phyloP scores from a whole-genome alignment of 2,888 invertebrate genomes.

The Perdita meconis region DNA sequence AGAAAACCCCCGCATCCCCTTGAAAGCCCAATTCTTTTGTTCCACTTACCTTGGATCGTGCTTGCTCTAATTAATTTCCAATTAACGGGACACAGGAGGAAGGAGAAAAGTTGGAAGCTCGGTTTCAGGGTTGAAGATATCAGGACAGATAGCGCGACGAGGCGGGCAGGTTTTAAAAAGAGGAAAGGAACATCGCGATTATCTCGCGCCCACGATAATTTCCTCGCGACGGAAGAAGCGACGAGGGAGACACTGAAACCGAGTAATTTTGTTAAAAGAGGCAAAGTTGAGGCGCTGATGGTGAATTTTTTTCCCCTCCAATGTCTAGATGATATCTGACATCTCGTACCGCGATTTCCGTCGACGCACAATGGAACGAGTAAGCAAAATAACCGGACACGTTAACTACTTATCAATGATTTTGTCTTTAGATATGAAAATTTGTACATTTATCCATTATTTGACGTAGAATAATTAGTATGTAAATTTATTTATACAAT shows the following conservation, averaged over 20 bases:
- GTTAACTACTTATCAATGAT: not conserved
- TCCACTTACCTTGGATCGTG: not conserved
- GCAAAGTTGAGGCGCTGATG: constrained; percentile 40
- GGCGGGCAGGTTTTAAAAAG: not conserved
- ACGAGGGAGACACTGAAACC: constrained; percentile 20
- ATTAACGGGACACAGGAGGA: not conserved
- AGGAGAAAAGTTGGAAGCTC: not conserved
- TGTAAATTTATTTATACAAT: too few species aligned
- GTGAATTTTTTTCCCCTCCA: constrained; percentile 28
- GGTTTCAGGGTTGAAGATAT: not conserved
- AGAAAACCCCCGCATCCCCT: not conserved
- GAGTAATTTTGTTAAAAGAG: constrained; percentile 48
- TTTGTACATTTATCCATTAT: too few species aligned
- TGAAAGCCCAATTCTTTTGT: not conserved
- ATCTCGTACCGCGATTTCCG: not conserved
- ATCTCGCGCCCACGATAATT: constrained; percentile 20
- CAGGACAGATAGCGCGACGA: not conserved
- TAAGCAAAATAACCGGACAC: too few species aligned
- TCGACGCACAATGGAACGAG: not conserved
- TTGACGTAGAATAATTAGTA: too few species aligned
- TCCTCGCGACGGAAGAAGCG: constrained; percentile 1
- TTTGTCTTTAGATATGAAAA: too few species aligned
- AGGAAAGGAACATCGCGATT: not conserved
- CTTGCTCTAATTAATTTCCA: not conserved
- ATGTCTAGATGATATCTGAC: not conserved